These are phyloP conservation scores for Spilarctia lutea DNA, from an alignment of 2,888 invertebrate genomes.

Conservation along the genomic window DNA sequence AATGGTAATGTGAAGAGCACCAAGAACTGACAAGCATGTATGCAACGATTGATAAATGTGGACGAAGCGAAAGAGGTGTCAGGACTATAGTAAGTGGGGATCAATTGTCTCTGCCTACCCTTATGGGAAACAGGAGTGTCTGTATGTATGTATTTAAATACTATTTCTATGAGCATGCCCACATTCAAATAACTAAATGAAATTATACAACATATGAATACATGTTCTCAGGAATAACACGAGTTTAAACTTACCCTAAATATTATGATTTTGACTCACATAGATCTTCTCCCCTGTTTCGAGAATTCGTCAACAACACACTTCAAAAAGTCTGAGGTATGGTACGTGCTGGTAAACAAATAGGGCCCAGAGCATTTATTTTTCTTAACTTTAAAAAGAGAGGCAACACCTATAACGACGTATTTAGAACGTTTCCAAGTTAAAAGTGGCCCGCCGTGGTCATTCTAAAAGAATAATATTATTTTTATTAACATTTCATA, in stretches of 20 bases:
- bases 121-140: too few species aligned
- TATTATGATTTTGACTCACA: conserved; percentile 11
- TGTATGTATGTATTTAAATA: neutral
- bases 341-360: conserved; percentile 34
- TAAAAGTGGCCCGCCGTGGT: conserved; percentile 8
- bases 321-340: conserved; percentile 11
- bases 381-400: conserved; percentile 3
- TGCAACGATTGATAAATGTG: too few species aligned
- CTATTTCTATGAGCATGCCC: neutral
- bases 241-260: conserved; percentile 5
- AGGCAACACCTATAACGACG: conserved; percentile 5
- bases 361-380: neutral
- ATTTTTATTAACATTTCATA: neutral
- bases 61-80: too few species aligned
- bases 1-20: too few species aligned
- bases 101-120: too few species aligned
- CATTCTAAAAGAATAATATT: conserved; percentile 6
- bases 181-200: too few species aligned
- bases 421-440: neutral
- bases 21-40: too few species aligned
- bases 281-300: neutral
- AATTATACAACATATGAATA: neutral
- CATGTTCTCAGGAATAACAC: neutral
- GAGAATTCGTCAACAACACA: conserved; percentile 5
- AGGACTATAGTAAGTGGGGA: too few species aligned